Evolutionary conservation across 2,888 invertebrate genomes (phyloP).

Genomic region (Patella depressa): DNA sequence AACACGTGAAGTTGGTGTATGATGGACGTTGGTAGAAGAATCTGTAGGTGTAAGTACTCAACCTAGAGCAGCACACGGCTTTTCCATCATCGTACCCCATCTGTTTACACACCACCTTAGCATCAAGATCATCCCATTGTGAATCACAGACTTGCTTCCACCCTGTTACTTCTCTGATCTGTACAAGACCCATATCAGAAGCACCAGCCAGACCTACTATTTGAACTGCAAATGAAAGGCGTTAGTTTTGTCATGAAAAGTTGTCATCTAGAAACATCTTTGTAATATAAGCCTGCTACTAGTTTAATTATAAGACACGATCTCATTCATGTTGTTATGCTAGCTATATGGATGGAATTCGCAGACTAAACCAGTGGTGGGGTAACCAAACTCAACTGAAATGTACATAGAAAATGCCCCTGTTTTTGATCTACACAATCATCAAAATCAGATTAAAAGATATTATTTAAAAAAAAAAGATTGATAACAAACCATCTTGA

Average conservation of each 20-base stretch:
- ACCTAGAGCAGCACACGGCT: constrained; percentile 37
- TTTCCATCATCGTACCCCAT: constrained; percentile 73
- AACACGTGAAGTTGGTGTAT: constrained; percentile 47
- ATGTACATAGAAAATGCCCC: no score
- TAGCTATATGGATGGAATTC: no score
- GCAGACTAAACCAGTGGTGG: no score
- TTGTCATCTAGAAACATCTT: no score
- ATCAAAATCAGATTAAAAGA: no score
- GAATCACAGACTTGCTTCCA: constrained; percentile 54
- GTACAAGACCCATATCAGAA: constrained; percentile 49
- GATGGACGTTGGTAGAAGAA: constrained; percentile 41
- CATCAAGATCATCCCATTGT: constrained; percentile 50
- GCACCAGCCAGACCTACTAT: constrained; percentile 46
- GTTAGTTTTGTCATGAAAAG: not conserved
- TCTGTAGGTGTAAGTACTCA: constrained; percentile 28
- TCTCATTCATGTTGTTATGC: no score
- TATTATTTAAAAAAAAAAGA: no score
- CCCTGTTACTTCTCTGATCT: constrained; percentile 45
- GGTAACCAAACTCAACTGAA: no score
- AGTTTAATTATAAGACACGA: no score
- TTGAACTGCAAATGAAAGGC: constrained; percentile 16
- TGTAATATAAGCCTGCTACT: no score
- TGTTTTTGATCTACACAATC: no score
- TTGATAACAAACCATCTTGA: not conserved
- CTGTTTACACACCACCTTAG: constrained; percentile 47